phyloP scores from a whole-genome alignment of 2,797 vertebrate genomes.

The Sebastes ruberrimus region DNA sequence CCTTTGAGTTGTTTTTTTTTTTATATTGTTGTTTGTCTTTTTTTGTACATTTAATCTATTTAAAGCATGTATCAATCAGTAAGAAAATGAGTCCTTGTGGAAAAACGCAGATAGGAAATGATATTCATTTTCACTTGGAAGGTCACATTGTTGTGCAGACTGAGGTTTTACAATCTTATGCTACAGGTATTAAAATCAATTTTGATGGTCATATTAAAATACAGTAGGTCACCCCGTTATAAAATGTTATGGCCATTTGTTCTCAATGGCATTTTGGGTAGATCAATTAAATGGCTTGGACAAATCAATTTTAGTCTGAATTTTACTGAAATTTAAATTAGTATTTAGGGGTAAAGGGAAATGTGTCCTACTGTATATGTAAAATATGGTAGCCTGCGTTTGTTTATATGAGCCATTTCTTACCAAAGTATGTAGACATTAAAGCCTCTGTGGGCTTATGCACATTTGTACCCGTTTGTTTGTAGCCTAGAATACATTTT shows the following conservation, averaged over 20 bases:
- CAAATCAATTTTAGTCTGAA: conserved; percentile 34
- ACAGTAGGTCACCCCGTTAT: conserved; percentile 32
- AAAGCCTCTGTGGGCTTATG: conserved; percentile 48
- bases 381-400: conserved; percentile 34
- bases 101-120: conserved; percentile 54
- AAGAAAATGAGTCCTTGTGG: conserved; percentile 29
- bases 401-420: conserved; percentile 55
- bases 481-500: conserved; percentile 40
- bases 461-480: conserved; percentile 59
- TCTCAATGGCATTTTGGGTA: neutral
- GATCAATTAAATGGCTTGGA: conserved; percentile 19
- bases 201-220: conserved; percentile 41
- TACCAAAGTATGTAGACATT: conserved; percentile 68
- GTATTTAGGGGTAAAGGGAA: conserved; percentile 52
- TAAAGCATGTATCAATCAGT: conserved; percentile 78
- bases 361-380: conserved; percentile 25
- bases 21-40: conserved; percentile 55
- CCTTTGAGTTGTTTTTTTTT: conserved; percentile 23
- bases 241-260: conserved; percentile 35
- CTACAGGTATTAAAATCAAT: neutral
- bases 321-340: conserved; percentile 22
- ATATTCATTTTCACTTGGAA: conserved; percentile 46
- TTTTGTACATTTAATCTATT: conserved; percentile 75
- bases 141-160: conserved; percentile 19
- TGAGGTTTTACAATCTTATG: conserved; percentile 33